Evolutionary conservation across 2,113 vertebrate genomes (phyloP).

Genomic region (Petroica traversi): DNA sequence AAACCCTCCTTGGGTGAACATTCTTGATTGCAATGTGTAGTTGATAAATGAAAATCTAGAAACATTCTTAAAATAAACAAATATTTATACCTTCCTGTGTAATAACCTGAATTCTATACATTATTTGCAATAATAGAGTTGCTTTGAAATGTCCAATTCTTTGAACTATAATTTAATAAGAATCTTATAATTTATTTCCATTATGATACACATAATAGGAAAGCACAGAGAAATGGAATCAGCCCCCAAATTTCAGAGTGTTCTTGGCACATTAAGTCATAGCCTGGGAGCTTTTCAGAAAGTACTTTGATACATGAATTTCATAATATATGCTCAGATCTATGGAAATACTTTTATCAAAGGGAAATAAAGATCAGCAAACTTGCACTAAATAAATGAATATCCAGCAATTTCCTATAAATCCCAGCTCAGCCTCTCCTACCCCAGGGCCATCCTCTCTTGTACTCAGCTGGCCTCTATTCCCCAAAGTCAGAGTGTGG

Average conservation of each 20-base stretch:
- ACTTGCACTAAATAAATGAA: not conserved
- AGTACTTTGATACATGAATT: not conserved
- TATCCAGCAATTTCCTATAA: not conserved
- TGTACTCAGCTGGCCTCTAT: not conserved
- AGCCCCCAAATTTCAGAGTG: not conserved
- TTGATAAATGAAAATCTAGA: not conserved
- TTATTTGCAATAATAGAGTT: not conserved
- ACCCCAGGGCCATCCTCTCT: not conserved
- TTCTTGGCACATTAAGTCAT: not conserved
- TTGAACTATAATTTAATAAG: not conserved
- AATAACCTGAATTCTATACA: not conserved
- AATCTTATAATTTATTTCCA: not conserved
- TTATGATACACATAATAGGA: not conserved
- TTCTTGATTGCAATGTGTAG: not conserved
- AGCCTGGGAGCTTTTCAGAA: not conserved
- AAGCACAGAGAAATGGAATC: not conserved
- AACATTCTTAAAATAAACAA: not conserved
- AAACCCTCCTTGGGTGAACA: not conserved
- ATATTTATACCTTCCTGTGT: not conserved
- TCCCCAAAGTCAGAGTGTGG: not conserved
- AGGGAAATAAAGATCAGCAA: not conserved
- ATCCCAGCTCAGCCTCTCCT: not conserved
- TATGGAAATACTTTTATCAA: not conserved
- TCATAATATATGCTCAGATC: not conserved
- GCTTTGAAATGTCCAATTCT: not conserved